phyloP scores from a whole-genome alignment of 2,888 invertebrate species.

The Amblyteles armatorius region DNA sequence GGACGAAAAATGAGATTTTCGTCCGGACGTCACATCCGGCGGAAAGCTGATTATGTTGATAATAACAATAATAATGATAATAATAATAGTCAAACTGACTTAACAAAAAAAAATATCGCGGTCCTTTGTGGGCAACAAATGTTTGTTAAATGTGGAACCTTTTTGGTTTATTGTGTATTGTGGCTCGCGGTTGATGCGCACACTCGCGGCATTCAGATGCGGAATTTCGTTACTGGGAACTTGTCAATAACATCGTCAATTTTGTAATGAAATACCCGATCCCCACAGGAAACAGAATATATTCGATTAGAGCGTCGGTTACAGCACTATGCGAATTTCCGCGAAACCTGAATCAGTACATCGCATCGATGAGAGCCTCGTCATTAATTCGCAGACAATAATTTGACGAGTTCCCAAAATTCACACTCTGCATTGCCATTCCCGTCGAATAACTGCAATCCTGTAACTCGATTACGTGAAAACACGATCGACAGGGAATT shows the following conservation, averaged over 20 bases:
- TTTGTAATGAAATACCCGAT: background rate
- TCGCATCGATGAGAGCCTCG: background rate
- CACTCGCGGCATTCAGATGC: background rate
- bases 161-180: no score
- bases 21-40: no score
- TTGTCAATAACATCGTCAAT: background rate
- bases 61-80: background rate
- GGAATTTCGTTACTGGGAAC: background rate
- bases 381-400: background rate
- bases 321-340: background rate
- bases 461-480: slow-evolving; percentile 20
- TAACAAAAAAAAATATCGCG: background rate
- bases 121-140: no score
- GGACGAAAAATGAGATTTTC: no score
- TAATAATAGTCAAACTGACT: background rate
- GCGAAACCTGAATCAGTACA: background rate
- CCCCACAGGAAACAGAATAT: background rate
- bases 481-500: background rate
- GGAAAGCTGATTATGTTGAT: background rate
- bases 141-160: no score
- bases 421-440: slow-evolving; percentile 4
- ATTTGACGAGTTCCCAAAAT: slow-evolving; percentile 19
- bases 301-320: background rate
- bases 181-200: no score
- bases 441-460: slow-evolving; percentile 5